These are phyloP conservation scores for Drosophila setosimentum DNA, from an alignment of 2,888 invertebrate genomes.

Conservation along the genomic window DNA sequence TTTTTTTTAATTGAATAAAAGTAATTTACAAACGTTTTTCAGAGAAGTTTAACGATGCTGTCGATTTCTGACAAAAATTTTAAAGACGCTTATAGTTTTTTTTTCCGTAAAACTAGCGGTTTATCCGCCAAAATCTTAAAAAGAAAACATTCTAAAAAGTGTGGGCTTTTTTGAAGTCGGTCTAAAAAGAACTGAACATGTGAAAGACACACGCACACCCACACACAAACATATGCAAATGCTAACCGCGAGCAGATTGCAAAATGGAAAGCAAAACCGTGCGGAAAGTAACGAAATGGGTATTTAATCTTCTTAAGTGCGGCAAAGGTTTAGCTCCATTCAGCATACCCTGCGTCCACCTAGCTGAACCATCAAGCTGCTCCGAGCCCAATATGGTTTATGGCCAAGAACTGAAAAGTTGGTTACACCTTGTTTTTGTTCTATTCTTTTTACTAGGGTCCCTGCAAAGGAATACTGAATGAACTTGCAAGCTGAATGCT, in stretches of 20 bases:
- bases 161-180: constrained; percentile 20
- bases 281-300: constrained; percentile 42
- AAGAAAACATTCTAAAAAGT: background rate
- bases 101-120: background rate
- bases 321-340: constrained; percentile 18
- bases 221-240: background rate
- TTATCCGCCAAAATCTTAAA: background rate
- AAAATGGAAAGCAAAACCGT: constrained; percentile 36
- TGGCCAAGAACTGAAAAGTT: constrained; percentile 17
- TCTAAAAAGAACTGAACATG: constrained; percentile 16
- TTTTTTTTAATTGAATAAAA: background rate
- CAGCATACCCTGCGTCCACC: background rate
- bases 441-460: background rate
- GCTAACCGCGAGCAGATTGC: constrained; percentile 38
- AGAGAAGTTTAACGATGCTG: background rate
- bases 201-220: background rate
- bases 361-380: constrained; percentile 13
- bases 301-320: constrained; percentile 75
- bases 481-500: background rate
- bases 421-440: constrained; percentile 13
- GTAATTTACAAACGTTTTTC: background rate
- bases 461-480: background rate
- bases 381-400: constrained; percentile 52
- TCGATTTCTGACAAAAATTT: background rate
- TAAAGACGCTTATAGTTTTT: background rate